Base-by-base conservation (phyloP, 1,140 invertebrate species). In the Drosophila obscura region DNA sequence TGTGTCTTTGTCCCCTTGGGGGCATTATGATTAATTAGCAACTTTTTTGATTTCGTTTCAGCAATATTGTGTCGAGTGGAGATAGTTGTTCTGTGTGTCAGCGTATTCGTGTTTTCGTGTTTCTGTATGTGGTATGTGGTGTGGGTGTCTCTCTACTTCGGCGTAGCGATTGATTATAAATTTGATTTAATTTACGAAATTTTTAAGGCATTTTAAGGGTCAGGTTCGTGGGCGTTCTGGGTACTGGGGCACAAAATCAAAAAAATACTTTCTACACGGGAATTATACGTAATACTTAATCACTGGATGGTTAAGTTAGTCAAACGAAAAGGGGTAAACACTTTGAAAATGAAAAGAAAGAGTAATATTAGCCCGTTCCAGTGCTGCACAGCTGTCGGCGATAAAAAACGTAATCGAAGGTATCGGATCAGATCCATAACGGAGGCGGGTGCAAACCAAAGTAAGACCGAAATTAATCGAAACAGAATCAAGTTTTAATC, bases 91-190 rank as follows among this genome's bases (percentile, higher is more conserved):
- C 55, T 73, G 31, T 73, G 31, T 41, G 45, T 57, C 9, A 13
- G 15, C 28, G 49, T 61, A 8, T 45, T 6, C 2, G 60, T 62
- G 50, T 62, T 19, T 28, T 24, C 31, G 49, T 58, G n/a, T 49
- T 43, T 28, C 15, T 31, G 22, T 52, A 53, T 74, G 19, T 58
- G 60, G 16, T 1, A n/a, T 59, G 43, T 67, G 19, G 43, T 72
- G 74, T 63, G 48, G 64, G 52, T 57, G 46, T 26, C 28, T 51
- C 46, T 77, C 73, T 77, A 71, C 74, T 77, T 53, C 28, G 53
- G 74, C 74, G 65, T 51, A 71, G 73, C 64, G 73, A 68, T 76
- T 56, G 26, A 55, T 61, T 61, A 39, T 31, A 49, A 65, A 35
- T 8, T 63, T 50, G 13, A 8, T 68, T 51, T 55, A 45, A 35